Percentiles rank a stretch among this genome's conserved stretches.
Evolutionary conservation across 2,113 vertebrate genomes (phyloP).

Genomic region (Hystrix cristata): DNA sequence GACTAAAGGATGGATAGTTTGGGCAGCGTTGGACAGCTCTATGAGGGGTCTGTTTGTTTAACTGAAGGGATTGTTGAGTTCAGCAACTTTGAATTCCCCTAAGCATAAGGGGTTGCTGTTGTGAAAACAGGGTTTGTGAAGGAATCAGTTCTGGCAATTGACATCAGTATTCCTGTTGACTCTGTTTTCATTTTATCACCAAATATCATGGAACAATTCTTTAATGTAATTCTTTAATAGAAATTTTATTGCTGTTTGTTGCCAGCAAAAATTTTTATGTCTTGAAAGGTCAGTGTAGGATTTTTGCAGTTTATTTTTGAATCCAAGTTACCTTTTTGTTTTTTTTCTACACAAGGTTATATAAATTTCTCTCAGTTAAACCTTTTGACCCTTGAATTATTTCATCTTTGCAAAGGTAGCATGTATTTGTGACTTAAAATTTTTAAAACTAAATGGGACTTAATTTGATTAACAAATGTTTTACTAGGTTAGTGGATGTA

Average conservation of each 20-base stretch:
- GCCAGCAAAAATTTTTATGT: constrained; percentile 38
- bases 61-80: constrained; percentile 84
- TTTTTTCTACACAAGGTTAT: constrained; percentile 54
- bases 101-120: constrained; percentile 76
- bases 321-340: constrained; percentile 58
- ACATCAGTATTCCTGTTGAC: constrained; percentile 66
- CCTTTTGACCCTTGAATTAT: constrained; percentile 51
- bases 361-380: constrained; percentile 66
- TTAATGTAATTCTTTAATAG: constrained; percentile 9
- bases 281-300: constrained; percentile 62
- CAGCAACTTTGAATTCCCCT: constrained; percentile 80
- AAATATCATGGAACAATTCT: constrained; percentile 51
- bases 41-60: constrained; percentile 85
- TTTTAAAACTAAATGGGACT: constrained; percentile 62
- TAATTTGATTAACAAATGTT: constrained; percentile 53
- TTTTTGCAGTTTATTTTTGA: constrained; percentile 37
- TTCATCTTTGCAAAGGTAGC: constrained; percentile 62
- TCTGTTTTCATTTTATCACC: constrained; percentile 65
- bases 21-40: constrained; percentile 86
- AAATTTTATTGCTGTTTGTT: constrained; percentile 61
- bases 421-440: constrained; percentile 58
- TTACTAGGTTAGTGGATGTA: constrained; percentile 2
- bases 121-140: constrained; percentile 78
- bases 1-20: constrained; percentile 86
- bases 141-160: constrained; percentile 75